Evolutionary conservation across 2,113 vertebrate genomes (phyloP), one percentile per base, ranked within the genome.

Genomic region (Chaetorhynchus papuensis): DNA sequence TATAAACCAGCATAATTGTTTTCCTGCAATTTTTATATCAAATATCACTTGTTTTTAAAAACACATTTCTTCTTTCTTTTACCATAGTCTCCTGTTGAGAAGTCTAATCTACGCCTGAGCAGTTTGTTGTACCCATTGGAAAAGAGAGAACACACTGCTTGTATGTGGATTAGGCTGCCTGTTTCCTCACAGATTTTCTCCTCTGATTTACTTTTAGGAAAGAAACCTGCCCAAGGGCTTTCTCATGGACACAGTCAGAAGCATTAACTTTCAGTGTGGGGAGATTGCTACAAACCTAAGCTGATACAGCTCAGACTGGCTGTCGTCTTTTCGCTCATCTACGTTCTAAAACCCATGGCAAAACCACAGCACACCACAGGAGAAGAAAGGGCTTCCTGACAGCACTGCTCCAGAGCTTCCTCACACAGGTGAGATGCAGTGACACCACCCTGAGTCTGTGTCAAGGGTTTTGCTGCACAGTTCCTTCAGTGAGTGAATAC

Each of bases 21-120:
- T 94, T 88, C 72, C 91, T 96, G 85, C 30, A 89, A 82, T 95
- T 95, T 97, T 93, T 61, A 81, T 90, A 90, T 88, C 85, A 79
- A 93, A 78, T 86, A 84, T 69, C 44, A 42, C 26, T 74, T 89
- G 23, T 28, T 59, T 95, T 64, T 8, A 24, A 74, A 83, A 91
- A 47, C 7, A 28, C 10, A 30, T 68, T 90, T 91, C n/a, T 91
- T 89, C 31, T 90, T 81, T 81, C 30, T 14, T 90, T 93, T 90
- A 42, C 27, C 6, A 7, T 77, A 52, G 49, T 59, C 13, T 74
- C 7, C 41, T 60, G 4, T 44, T 75, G 42, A 74, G 31, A 93
- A 90, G 72, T 18, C 49, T 83, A 41, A 37, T 78, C 22, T 78
- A 13, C 64, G 27, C 37, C 45, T 87, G 41, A 63, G 57, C 80